These are phyloP conservation scores for Bucco capensis DNA, from an alignment of 2,113 vertebrate genomes.

Conservation along the genomic window DNA sequence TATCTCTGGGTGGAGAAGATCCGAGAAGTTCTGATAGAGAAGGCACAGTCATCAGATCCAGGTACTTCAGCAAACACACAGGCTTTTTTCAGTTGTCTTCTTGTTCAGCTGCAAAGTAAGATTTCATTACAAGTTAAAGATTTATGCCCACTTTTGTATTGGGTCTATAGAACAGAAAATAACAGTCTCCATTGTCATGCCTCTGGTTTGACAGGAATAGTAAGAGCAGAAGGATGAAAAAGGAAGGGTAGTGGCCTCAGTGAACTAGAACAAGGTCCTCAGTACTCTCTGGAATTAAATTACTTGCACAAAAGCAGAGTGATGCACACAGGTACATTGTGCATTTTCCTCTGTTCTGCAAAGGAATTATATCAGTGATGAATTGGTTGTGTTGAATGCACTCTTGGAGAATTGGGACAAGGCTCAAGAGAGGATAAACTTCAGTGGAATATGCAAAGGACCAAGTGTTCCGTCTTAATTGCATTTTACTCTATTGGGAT, in stretches of 20 bases:
- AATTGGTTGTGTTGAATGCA: background rate
- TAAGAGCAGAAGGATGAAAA: background rate
- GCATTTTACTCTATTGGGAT: background rate
- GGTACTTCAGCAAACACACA: constrained; percentile 73
- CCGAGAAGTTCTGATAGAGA: constrained; percentile 86
- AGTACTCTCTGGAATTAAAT: background rate
- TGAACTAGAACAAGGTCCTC: background rate
- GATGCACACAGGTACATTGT: background rate
- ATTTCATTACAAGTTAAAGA: background rate
- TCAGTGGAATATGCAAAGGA: background rate
- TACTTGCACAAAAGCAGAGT: background rate
- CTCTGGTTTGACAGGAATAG: background rate
- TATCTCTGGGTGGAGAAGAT: constrained; percentile 96
- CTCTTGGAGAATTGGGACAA: background rate
- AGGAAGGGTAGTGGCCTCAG: background rate
- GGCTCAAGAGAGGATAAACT: background rate
- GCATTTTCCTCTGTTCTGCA: background rate
- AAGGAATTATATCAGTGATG: background rate
- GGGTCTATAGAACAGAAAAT: background rate
- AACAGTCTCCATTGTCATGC: background rate
- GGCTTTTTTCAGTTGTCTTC: background rate
- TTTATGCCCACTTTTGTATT: background rate
- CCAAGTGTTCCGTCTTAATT: background rate
- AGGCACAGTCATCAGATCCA: constrained; percentile 78
- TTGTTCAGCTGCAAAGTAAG: background rate